Percentiles rank a stretch among this genome's conserved stretches.
phyloP scores from a whole-genome alignment of 2,888 invertebrate genomes.

The Crocallis elinguaria region DNA sequence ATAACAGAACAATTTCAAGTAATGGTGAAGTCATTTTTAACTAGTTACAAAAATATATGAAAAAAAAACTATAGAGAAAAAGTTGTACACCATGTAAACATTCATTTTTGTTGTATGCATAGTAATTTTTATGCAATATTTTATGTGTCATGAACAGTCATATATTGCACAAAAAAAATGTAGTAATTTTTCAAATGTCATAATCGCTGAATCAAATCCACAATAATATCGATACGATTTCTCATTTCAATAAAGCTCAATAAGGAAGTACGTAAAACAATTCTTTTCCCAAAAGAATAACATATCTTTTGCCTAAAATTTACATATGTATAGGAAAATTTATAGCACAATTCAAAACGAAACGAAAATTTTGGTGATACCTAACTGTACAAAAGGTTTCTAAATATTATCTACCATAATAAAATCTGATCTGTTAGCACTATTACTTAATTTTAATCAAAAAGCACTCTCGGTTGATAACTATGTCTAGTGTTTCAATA shows the following conservation, averaged over 20 bases:
- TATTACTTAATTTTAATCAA: conserved; percentile 64
- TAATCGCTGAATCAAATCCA: neutral
- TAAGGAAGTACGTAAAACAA: conserved; percentile 70
- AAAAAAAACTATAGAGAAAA: conserved; percentile 20
- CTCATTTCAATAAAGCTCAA: conserved; percentile 53
- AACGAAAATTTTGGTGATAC: conserved; percentile 58
- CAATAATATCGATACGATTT: no score
- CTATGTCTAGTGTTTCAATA: conserved; percentile 44
- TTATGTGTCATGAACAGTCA: neutral
- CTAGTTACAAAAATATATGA: conserved; percentile 35
- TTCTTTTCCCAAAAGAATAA: conserved; percentile 84
- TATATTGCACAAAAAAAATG: conserved; percentile 9
- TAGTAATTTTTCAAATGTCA: neutral
- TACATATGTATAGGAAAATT: conserved; percentile 56
- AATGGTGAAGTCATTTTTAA: conserved; percentile 12
- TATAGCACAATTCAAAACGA: conserved; percentile 55
- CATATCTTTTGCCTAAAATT: conserved; percentile 60
- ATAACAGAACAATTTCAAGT: conserved; percentile 35
- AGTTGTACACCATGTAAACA: conserved; percentile 25
- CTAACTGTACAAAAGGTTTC: conserved; percentile 35
- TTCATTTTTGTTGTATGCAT: conserved; percentile 13
- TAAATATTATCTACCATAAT: conserved; percentile 36
- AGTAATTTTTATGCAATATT: conserved; percentile 8
- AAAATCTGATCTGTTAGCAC: conserved; percentile 53
- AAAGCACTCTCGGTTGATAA: conserved; percentile 75